Conservation (phyloP, 2,113 vertebrate species). For the Chascanopsetta lugubris region DNA sequence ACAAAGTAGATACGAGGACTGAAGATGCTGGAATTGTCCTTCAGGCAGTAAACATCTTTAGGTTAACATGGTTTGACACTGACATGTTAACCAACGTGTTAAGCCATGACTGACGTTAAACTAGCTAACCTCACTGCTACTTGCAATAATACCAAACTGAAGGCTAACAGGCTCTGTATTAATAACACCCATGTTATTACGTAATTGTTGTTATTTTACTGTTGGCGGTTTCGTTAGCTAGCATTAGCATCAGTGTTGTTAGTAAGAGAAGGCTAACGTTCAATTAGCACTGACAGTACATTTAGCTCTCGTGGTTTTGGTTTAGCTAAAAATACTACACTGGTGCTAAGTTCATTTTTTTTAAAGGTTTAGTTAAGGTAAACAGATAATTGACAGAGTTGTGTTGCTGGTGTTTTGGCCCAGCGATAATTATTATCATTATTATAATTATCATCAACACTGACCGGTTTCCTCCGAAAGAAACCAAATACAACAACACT, state of each 20-base stretch:
- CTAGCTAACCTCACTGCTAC: neutral
- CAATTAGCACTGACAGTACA: neutral
- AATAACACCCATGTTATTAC: neutral
- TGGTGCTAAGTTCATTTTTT: too few relatives aligned
- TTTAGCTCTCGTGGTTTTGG: neutral
- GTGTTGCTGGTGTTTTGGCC: conserved; percentile 14
- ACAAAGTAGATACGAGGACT: neutral
- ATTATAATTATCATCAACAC: neutral
- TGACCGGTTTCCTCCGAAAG: neutral
- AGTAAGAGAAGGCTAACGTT: neutral
- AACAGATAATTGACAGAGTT: neutral
- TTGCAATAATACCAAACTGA: neutral
- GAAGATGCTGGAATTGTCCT: neutral
- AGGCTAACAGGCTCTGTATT: neutral
- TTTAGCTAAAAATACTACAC: neutral
- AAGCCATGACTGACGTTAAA: neutral
- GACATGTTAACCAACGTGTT: neutral
- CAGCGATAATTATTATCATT: conserved; percentile 14
- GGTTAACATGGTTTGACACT: too few relatives aligned
- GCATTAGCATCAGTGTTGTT: neutral
- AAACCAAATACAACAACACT: conserved; percentile 41
- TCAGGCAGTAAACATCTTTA: neutral
- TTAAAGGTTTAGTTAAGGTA: neutral
- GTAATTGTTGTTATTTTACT: neutral
- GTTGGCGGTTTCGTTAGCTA: neutral